Evolutionary conservation across 2,888 invertebrate genomes (phyloP), one percentile per base, ranked within the genome.

Genomic region (Ichneumoninae sp.): DNA sequence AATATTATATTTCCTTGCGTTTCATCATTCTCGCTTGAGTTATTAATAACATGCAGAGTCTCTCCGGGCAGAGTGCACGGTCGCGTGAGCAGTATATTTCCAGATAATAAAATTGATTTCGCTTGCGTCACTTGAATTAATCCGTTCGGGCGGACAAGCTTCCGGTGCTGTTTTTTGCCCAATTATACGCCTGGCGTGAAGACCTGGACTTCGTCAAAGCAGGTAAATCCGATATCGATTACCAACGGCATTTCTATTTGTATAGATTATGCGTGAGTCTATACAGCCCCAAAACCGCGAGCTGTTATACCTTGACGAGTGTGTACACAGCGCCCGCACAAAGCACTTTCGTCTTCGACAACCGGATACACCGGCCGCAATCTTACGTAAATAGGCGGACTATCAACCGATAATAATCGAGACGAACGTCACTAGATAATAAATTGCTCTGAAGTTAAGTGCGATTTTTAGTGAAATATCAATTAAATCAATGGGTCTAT

Each of bases 141-240:
- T 10, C 33, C 16, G 2, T n/a, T 30, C 5, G 16, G 4, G 62
- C n/a, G 33, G 62, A 1, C 6, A 8, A 10, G 26, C 30, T n/a
- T 33, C 3, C n/a, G 62, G 2, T n/a, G 62, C 36, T 7, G 40
- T 44, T 52, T 36, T 4, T 30, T 22, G 30, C 62, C 52, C 16
- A 13, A 22, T 40, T 40, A 33, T 40, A n/a, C 36, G 44, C 22
- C 7, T 44, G 30, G 30, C 22, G n/a, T 33, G 22, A 78, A 19
- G 57, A 16, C 57, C 22, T 10, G 71, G 50, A 66, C 72, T 68
- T 62, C 60, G 44, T 50, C 57, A 50, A 77, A 72, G 50, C 77
- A 68, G 77, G 68, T 68, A 72, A 77, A 72, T 36, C 44, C 36
- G 66, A 77, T 82, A 77, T 82, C 77, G 82, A 77, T 82, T 71